These are phyloP conservation scores for Eulemur macaco DNA, from an alignment of 2,113 vertebrate genomes.

Conservation along the genomic window DNA sequence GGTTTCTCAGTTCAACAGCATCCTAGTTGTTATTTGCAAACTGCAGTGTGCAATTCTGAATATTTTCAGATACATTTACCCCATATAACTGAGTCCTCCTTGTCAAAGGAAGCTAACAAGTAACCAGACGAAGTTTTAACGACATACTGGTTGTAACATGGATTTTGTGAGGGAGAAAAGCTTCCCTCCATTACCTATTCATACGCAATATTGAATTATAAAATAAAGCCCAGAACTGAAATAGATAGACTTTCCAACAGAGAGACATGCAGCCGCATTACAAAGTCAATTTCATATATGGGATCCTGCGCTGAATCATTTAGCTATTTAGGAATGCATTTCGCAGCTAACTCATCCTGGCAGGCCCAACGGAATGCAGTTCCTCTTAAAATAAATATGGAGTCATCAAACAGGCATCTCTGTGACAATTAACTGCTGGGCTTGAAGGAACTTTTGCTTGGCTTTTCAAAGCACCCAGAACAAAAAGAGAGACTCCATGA, in stretches of 20 bases:
- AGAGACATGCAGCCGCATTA: slow-evolving; percentile 61
- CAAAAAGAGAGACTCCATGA: slow-evolving; percentile 51
- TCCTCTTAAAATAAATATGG: slow-evolving; percentile 79
- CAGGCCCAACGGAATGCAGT: slow-evolving; percentile 69
- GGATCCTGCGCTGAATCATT: slow-evolving; percentile 72
- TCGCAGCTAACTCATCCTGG: slow-evolving; percentile 76
- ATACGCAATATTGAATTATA: slow-evolving; percentile 75
- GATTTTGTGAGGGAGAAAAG: slow-evolving; percentile 67
- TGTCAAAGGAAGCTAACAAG: slow-evolving; percentile 39
- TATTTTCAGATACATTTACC: slow-evolving; percentile 59
- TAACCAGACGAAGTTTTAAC: slow-evolving; percentile 48
- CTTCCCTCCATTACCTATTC: slow-evolving; percentile 73
- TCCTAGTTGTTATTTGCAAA: slow-evolving; percentile 70
- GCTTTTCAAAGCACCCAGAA: slow-evolving; percentile 69
- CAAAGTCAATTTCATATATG: slow-evolving; percentile 75
- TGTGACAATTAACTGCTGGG: slow-evolving; percentile 75
- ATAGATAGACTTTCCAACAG: slow-evolving; percentile 73
- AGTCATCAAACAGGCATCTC: slow-evolving; percentile 74
- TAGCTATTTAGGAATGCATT: slow-evolving; percentile 76
- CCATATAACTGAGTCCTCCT: slow-evolving; percentile 39
- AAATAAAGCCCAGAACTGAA: slow-evolving; percentile 69
- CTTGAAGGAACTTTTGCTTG: slow-evolving; percentile 67
- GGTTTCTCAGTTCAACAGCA: slow-evolving; percentile 71
- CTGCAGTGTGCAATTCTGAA: slow-evolving; percentile 57
- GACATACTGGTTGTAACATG: slow-evolving; percentile 31